Percentiles rank a stretch among this genome's conserved stretches.
Evolutionary conservation across 2,113 vertebrate species (phyloP).

Genomic region (Nothoprocta perdicaria): DNA sequence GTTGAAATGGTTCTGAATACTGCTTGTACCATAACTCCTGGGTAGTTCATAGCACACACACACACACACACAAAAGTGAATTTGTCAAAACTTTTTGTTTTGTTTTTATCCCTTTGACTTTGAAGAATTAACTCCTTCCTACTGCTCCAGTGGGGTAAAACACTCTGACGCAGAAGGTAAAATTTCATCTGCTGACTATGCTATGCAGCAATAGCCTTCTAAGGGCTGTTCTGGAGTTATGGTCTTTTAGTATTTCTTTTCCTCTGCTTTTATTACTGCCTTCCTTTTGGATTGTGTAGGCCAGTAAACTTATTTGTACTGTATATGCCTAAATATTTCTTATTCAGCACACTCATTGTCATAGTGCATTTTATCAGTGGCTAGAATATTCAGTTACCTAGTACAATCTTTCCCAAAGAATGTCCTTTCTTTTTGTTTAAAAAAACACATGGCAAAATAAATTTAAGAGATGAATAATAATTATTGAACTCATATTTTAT

Average conservation of each 20-base stretch:
- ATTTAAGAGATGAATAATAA: neutral
- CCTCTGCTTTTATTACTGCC: neutral
- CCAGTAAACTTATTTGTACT: neutral
- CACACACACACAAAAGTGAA: neutral
- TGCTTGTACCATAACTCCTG: neutral
- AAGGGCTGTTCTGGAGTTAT: neutral
- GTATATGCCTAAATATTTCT: neutral
- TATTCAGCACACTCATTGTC: neutral
- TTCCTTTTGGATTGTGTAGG: neutral
- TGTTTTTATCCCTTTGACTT: neutral
- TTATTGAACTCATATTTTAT: neutral
- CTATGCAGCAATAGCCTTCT: neutral
- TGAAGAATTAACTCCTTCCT: neutral
- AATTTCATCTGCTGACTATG: neutral
- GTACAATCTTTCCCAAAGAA: neutral
- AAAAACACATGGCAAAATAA: neutral
- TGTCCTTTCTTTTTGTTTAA: neutral
- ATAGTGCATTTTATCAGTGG: neutral
- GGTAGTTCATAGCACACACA: neutral
- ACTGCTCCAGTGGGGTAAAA: neutral
- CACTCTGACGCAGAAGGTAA: neutral
- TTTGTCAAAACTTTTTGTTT: neutral
- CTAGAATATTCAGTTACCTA: neutral
- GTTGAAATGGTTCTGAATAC: conserved; percentile 12
- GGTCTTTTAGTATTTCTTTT: neutral